Evolutionary conservation across 1,140 invertebrate genomes (phyloP).

Genomic region (Bombus confusus): DNA sequence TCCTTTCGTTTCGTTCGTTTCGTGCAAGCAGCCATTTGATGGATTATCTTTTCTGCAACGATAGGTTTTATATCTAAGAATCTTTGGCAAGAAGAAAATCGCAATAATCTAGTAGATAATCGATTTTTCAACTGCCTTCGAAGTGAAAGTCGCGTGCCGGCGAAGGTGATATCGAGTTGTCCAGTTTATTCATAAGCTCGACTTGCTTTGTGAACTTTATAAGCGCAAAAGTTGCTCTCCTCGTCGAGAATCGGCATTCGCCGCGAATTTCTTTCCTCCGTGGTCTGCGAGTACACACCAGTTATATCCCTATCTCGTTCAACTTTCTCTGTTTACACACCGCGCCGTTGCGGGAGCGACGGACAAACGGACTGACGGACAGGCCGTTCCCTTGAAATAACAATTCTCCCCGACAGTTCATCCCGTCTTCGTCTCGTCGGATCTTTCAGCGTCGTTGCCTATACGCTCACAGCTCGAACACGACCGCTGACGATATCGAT

Average conservation of each 20-base stretch:
- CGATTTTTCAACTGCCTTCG: neutral
- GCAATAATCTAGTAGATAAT: neutral
- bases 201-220: neutral
- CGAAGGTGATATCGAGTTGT: neutral
- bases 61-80: no score
- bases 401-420: constrained; percentile 60
- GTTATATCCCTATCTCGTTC: constrained; percentile 65
- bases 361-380: constrained; percentile 67
- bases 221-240: neutral
- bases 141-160: neutral
- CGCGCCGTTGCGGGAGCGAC: constrained; percentile 66
- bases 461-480: neutral
- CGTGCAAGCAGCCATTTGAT: neutral
- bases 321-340: constrained; percentile 74
- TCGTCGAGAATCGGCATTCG: constrained; percentile 41
- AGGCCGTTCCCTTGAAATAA: constrained; percentile 73
- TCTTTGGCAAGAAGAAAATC: neutral
- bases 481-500: constrained; percentile 24
- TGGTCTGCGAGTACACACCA: constrained; percentile 40
- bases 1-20: neutral
- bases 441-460: constrained; percentile 26
- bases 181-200: neutral
- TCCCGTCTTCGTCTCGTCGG: constrained; percentile 33
- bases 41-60: no score
- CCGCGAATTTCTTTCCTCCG: constrained; percentile 53